phyloP scores from a whole-genome alignment of 2,797 vertebrate species.

The Perodicticus potto region DNA sequence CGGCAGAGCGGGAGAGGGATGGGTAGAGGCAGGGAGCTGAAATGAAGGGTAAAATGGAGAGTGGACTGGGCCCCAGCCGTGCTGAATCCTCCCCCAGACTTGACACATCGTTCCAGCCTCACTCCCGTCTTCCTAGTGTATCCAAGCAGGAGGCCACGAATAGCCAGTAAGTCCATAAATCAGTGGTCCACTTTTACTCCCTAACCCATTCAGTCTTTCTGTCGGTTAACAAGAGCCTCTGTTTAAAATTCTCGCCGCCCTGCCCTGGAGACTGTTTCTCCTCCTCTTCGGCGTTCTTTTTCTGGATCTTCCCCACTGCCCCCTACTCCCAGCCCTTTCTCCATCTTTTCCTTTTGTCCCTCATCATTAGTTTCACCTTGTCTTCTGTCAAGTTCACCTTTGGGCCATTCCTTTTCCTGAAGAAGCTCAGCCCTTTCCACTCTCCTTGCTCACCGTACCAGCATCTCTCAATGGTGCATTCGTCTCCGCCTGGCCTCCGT shows the following conservation, averaged over 20 bases:
- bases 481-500: no score
- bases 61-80: neutral
- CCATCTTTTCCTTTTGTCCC: no score
- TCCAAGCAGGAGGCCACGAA: neutral
- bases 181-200: neutral
- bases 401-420: neutral
- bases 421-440: neutral
- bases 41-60: neutral
- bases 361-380: neutral
- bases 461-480: neutral
- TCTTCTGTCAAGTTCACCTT: neutral
- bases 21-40: neutral
- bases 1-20: neutral
- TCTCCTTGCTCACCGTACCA: neutral
- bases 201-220: neutral
- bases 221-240: neutral
- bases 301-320: neutral
- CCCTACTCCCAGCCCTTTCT: accelerated
- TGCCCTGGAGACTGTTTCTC: no score
- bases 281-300: neutral
- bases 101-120: neutral
- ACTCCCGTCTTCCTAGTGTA: neutral
- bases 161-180: neutral
- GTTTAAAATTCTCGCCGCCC: neutral
- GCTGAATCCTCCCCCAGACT: accelerated